Percentiles rank a stretch among this genome's conserved stretches.
Evolutionary conservation across 53 echinoderm and acorn worm species (phyloP).

Genomic region (Actinopyga echinites): DNA sequence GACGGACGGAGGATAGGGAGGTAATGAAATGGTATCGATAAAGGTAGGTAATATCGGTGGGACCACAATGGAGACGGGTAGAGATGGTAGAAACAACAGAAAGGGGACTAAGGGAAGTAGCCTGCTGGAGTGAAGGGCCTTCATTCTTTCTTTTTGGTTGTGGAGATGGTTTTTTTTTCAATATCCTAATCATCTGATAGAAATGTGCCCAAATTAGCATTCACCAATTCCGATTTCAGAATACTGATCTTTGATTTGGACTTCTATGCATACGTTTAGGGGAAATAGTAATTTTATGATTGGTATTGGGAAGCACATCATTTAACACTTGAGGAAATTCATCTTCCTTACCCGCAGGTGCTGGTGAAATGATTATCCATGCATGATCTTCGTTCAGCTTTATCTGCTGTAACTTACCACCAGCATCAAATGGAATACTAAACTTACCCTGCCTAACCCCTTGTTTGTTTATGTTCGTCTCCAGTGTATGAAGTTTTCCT

Average conservation of each 20-base stretch:
- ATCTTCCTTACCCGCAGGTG: background rate
- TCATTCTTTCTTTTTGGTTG: background rate
- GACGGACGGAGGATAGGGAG: no score
- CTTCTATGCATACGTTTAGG: background rate
- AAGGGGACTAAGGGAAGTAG: background rate
- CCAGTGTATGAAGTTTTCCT: background rate
- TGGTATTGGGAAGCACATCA: background rate
- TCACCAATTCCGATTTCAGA: background rate
- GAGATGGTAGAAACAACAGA: background rate
- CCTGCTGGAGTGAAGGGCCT: background rate
- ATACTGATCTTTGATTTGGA: background rate
- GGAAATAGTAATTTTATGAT: background rate
- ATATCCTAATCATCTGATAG: conserved; percentile 33
- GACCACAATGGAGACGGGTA: no score
- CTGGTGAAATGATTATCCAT: background rate
- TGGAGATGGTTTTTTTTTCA: conserved; percentile 13
- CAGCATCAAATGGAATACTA: background rate
- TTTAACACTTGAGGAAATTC: background rate
- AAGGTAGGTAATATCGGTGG: no score
- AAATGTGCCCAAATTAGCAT: conserved; percentile 57
- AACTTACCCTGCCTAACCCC: conserved; percentile 5
- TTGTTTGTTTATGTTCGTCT: background rate
- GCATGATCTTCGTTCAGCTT: conserved; percentile 29
- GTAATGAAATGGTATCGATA: no score
- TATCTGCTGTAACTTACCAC: background rate